Percentiles rank a stretch among this genome's conserved stretches.
Evolutionary conservation across 2,888 invertebrate species (phyloP).

Genomic region (Pecten maximus): DNA sequence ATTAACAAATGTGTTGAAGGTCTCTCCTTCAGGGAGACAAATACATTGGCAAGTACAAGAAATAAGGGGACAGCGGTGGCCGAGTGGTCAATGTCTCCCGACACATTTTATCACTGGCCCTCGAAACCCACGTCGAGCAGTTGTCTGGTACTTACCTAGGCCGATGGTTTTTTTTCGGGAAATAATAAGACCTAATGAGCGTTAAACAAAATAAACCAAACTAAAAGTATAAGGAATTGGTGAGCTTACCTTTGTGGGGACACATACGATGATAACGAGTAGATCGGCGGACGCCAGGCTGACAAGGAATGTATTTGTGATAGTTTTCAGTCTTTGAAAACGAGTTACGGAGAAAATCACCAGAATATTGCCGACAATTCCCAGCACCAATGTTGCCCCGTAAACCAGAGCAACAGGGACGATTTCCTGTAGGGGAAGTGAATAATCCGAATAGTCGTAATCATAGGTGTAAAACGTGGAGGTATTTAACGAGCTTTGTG

Average conservation of each 20-base stretch:
- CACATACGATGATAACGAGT: conserved; percentile 87
- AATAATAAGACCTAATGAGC: too few relatives aligned
- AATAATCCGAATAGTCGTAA: conserved; percentile 37
- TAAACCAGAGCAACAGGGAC: conserved; percentile 86
- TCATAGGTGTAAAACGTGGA: conserved; percentile 37
- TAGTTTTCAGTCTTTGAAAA: conserved; percentile 85
- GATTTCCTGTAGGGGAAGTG: conserved; percentile 83
- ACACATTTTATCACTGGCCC: too few relatives aligned
- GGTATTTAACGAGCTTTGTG: background rate
- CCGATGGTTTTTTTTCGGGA: too few relatives aligned
- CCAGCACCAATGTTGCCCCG: conserved; percentile 86
- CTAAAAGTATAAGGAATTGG: too few relatives aligned
- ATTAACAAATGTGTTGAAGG: too few relatives aligned
- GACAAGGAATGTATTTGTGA: conserved; percentile 88
- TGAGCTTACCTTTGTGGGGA: conserved; percentile 87
- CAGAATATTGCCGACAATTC: conserved; percentile 85
- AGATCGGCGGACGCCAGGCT: conserved; percentile 88
- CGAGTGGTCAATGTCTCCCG: too few relatives aligned
- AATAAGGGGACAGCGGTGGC: too few relatives aligned
- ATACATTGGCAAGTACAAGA: too few relatives aligned
- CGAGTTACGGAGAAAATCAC: conserved; percentile 85
- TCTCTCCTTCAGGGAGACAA: too few relatives aligned
- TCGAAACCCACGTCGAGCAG: too few relatives aligned
- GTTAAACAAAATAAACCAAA: too few relatives aligned
- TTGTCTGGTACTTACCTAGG: too few relatives aligned